These are phyloP conservation scores for Mus pahari DNA, from an alignment of 2,113 vertebrate species.

Conservation along the genomic window DNA sequence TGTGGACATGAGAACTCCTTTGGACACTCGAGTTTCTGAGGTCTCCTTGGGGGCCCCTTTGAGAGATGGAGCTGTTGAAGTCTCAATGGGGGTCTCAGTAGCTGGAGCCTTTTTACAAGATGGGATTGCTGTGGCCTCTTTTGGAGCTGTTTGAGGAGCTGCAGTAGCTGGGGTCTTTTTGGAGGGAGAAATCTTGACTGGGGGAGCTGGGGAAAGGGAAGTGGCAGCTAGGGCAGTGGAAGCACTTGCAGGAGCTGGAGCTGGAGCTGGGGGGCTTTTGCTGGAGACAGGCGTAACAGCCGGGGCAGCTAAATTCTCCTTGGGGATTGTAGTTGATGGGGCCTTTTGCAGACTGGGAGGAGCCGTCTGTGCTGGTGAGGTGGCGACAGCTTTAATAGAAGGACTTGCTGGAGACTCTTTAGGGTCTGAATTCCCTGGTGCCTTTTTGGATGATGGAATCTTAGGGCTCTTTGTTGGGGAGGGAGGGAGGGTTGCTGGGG, in stretches of 20 bases:
- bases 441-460: not conserved
- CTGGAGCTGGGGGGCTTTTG: not conserved
- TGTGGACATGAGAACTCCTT: not conserved
- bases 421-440: not conserved
- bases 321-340: conserved; percentile 60
- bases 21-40: not conserved
- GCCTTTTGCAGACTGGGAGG: not conserved
- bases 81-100: not conserved
- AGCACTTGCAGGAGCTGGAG: not conserved
- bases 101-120: not conserved
- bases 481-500: not conserved
- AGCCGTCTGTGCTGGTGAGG: not conserved
- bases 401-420: not conserved
- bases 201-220: not conserved
- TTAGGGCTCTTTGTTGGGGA: not conserved
- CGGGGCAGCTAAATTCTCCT: not conserved
- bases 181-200: not conserved
- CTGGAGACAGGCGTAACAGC: not conserved
- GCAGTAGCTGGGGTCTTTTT: too few species aligned
- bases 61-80: not conserved
- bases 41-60: not conserved
- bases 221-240: not conserved
- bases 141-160: not conserved
- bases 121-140: not conserved
- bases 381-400: not conserved